These are phyloP conservation scores for Coracopsis vasa DNA, from an alignment of 2,113 vertebrate genomes.

Conservation along the genomic window DNA sequence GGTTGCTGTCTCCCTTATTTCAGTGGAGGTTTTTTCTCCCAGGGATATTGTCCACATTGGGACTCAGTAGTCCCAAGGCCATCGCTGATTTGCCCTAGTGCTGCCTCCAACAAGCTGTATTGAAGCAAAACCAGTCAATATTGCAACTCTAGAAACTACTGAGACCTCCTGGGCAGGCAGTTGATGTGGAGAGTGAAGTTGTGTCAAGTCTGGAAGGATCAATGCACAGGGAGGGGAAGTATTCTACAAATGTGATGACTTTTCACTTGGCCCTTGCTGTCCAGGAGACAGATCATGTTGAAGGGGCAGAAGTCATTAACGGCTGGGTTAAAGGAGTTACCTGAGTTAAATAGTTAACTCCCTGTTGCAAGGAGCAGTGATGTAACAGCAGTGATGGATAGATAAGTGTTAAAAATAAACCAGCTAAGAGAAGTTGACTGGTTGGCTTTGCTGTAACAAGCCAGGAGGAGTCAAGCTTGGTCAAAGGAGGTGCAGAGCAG, in stretches of 20 bases:
- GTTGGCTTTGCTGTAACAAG: not conserved
- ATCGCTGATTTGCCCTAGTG: not conserved
- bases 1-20: not conserved
- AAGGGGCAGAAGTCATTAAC: not conserved
- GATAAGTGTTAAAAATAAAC: not conserved
- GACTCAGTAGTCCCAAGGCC: not conserved
- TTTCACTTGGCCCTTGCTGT: not conserved
- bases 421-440: not conserved
- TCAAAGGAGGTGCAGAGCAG: not conserved
- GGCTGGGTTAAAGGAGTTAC: not conserved
- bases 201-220: not conserved
- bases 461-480: not conserved
- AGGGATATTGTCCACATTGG: not conserved
- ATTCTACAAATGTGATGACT: not conserved
- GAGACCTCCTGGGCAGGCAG: not conserved
- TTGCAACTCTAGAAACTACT: not conserved
- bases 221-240: not conserved
- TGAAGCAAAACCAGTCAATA: not conserved
- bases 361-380: not conserved
- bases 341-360: not conserved
- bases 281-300: not conserved
- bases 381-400: not conserved
- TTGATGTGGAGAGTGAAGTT: not conserved
- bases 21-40: not conserved
- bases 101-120: not conserved